phyloP scores from a whole-genome alignment of 2,113 vertebrate species.

The Varanus komodoensis region DNA sequence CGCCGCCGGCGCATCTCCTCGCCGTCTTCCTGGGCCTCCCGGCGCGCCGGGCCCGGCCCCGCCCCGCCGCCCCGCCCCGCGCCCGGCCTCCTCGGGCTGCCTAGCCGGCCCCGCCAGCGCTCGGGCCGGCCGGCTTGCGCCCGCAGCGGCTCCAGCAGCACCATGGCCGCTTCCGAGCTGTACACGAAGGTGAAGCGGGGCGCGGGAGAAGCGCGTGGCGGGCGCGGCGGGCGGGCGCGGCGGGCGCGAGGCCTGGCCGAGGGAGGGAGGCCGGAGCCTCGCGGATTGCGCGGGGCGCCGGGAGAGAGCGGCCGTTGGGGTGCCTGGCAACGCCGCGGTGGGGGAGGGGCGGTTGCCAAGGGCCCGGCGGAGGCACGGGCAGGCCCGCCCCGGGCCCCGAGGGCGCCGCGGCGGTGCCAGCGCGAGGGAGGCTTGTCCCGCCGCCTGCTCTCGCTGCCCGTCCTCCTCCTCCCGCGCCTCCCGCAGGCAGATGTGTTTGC shows the following conservation, averaged over 20 bases:
- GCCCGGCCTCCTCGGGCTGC: neutral
- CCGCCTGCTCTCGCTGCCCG: neutral
- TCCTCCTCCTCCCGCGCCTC: neutral
- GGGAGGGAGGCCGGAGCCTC: neutral
- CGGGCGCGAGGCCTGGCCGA: neutral
- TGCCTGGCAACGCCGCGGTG: neutral
- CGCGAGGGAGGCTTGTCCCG: too few species aligned
- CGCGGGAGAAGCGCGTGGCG: neutral
- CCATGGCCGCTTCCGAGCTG: slow-evolving; percentile 88
- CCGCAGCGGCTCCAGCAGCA: neutral
- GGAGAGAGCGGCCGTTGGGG: neutral
- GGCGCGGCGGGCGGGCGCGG: neutral
- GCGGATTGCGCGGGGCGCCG: neutral
- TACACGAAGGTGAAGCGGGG: slow-evolving; percentile 85
- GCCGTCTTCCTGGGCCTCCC: neutral
- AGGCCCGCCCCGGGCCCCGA: too few species aligned
- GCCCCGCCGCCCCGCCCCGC: neutral
- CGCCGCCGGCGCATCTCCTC: slow-evolving; percentile 10
- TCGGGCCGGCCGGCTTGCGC: neutral
- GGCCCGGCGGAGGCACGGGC: neutral
- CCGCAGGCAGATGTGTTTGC: neutral
- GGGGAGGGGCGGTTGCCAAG: neutral
- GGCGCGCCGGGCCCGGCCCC: neutral
- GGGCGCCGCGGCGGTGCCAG: too few species aligned
- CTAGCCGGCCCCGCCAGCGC: neutral